phyloP scores from a whole-genome alignment of 2,113 vertebrate species.

The Regulus satrapa region DNA sequence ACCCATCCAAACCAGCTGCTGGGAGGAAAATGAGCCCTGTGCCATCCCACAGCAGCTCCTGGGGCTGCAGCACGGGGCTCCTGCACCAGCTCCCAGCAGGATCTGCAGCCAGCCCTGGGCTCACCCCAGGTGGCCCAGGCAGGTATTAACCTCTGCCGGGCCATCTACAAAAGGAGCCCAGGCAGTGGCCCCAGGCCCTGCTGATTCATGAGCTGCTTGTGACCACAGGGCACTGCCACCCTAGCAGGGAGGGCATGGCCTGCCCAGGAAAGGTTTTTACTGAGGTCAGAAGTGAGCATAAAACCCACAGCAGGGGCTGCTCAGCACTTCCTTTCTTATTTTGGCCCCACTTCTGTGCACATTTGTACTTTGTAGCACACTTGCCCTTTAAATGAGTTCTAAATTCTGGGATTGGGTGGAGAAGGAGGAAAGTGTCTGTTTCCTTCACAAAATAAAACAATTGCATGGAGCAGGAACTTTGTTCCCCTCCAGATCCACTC shows the following conservation, averaged over 20 bases:
- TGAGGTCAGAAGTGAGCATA: not conserved
- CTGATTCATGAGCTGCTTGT: accelerated
- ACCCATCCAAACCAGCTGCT: not conserved
- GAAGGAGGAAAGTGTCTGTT: not conserved
- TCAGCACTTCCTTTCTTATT: not conserved
- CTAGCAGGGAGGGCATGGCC: accelerated
- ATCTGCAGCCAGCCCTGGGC: not conserved
- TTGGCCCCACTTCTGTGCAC: not conserved
- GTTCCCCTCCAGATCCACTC: not conserved
- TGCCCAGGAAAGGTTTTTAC: not conserved
- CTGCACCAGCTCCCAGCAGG: not conserved
- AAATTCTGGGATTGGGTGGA: not conserved
- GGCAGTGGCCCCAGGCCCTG: not conserved
- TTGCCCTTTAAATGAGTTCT: accelerated
- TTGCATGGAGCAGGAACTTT: not conserved
- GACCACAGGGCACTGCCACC: not conserved
- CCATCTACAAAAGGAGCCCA: not conserved
- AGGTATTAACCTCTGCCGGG: not conserved
- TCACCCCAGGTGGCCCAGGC: not conserved
- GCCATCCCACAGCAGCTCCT: not conserved
- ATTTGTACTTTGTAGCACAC: not conserved
- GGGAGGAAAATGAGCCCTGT: not conserved
- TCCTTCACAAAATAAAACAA: not conserved
- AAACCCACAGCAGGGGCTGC: not conserved
- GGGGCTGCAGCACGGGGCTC: not conserved